Evolutionary conservation across 2,888 invertebrate species (phyloP).

Genomic region (Brachyptera risi): DNA sequence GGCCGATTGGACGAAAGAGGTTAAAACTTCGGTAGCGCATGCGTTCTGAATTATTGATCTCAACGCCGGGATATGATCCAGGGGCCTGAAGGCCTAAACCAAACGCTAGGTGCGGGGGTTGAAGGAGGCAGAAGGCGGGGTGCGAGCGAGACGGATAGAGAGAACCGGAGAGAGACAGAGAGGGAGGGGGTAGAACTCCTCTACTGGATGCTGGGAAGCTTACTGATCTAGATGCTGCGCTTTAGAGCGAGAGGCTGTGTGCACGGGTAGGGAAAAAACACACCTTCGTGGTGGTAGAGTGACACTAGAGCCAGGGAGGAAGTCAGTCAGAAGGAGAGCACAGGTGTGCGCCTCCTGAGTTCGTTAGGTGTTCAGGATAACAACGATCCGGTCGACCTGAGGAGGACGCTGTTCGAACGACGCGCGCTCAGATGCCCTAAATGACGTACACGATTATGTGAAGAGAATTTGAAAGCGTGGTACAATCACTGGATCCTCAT

Average conservation of each 20-base stretch:
- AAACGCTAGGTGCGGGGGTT: neutral
- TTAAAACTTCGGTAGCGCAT: constrained; percentile 25
- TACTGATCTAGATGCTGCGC: constrained; percentile 2
- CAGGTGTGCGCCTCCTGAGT: no score
- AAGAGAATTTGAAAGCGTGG: constrained; percentile 11
- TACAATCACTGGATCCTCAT: neutral
- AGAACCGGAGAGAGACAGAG: no score
- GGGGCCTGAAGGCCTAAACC: constrained; percentile 18
- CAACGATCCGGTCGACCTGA: no score
- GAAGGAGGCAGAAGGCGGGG: constrained; percentile 3
- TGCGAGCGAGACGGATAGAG: no score
- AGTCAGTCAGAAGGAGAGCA: neutral
- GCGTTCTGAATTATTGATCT: constrained; percentile 32
- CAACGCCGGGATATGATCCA: constrained; percentile 18
- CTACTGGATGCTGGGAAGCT: constrained; percentile 23
- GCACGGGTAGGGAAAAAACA: neutral
- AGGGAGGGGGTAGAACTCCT: no score
- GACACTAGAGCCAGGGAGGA: neutral
- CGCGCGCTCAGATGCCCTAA: no score
- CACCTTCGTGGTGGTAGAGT: neutral
- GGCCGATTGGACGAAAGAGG: constrained; percentile 28
- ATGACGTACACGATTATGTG: neutral
- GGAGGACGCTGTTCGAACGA: no score
- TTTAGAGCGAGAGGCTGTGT: constrained; percentile 11
- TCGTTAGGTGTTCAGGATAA: no score